These are phyloP conservation scores for Malurus leucopterus DNA, from an alignment of 2,797 vertebrate genomes.

Conservation along the genomic window DNA sequence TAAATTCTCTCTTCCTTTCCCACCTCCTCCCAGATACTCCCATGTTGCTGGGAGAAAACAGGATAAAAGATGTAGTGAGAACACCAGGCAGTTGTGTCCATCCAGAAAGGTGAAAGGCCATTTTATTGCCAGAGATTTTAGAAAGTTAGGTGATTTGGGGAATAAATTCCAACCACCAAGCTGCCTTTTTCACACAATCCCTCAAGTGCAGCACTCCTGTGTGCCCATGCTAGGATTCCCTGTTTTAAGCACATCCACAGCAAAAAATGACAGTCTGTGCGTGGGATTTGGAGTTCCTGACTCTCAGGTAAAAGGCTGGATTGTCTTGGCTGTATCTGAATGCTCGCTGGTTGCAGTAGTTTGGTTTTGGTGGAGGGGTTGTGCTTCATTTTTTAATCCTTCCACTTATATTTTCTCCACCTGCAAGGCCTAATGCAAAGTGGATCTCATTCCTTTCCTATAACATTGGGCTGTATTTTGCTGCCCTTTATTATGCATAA, in stretches of 20 bases:
- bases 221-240: background rate
- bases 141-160: background rate
- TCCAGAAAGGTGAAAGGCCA: background rate
- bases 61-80: background rate
- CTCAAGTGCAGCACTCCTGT: background rate
- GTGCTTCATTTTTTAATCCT: background rate
- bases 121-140: background rate
- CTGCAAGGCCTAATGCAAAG: background rate
- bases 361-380: accelerated
- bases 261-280: background rate
- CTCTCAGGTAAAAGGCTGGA: accelerated
- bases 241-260: background rate
- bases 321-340: accelerated
- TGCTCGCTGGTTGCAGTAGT: background rate
- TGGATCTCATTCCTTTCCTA: background rate
- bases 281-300: background rate
- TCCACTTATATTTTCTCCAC: background rate
- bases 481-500: background rate
- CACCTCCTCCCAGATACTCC: background rate
- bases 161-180: background rate
- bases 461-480: background rate
- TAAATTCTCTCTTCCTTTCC: background rate
- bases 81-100: background rate
- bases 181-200: background rate
- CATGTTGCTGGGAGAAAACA: background rate